Base-by-base conservation (phyloP, 2,888 invertebrate genomes). In the Xylota sylvarum region DNA sequence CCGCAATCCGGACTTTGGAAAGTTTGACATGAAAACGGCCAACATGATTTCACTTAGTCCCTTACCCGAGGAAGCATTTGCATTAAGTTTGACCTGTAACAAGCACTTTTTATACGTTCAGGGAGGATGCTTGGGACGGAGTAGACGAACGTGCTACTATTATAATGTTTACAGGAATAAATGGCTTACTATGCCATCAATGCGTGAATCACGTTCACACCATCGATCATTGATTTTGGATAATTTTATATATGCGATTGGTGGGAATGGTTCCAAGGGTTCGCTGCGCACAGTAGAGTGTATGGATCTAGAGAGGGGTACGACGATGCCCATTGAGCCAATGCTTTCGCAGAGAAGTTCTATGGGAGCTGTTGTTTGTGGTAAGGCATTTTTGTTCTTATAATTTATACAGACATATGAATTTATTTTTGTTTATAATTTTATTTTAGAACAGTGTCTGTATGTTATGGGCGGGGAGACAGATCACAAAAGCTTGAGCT, bases 391-490 rank as follows among this genome's bases (percentile, higher is more conserved):
- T 4, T 7, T 50, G 0, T 58, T 14, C n/a, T 14, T 5, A 12
- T 0, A 10, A 17, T 1, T 12, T 5, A 0, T 30, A 1, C 27
- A 43, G 7, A 10, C 23, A n/a, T 23, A 23, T 23, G 23, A 1
- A 2, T 23, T 5, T n/a, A n/a, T 4, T 40, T 40, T 3, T 9
- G 19, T 52, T 55, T 32, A 19, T 17, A 30, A 19, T 43, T 32
- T 65, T 27, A 27, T 74, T 85, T 2, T 43, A 90, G 90, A 89
- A 27, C 87, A 88, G 27, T 81, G 88, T 23, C 79, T 90, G 14
- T 90, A 90, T 76, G 90, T 90, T 0, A 90, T 90, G 90, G 90
- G 90, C 5, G 90, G 90, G 3, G 90, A 90, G 73, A 89, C 89
- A 4, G 89, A 90, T 67, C 86, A 89, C 32, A 88, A 89, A 70